Evolutionary conservation across 2,797 vertebrate species (phyloP).

Genomic region (Pelochelys cantorii): DNA sequence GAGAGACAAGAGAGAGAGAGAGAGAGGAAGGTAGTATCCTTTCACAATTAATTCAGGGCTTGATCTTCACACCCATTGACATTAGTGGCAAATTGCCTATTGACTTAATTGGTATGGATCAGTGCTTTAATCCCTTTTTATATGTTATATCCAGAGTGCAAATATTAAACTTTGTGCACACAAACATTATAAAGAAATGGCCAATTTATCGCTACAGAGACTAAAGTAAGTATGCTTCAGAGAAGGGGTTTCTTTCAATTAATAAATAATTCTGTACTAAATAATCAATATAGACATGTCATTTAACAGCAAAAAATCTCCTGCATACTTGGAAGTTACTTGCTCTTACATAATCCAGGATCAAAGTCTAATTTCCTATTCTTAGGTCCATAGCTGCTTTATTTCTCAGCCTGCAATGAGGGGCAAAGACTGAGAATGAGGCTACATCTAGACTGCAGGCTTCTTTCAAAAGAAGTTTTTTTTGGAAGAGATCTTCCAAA

Average conservation of each 20-base stretch:
- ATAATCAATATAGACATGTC: not conserved
- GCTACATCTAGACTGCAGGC: too few relatives aligned
- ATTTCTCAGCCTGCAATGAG: not conserved
- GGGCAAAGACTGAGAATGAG: not conserved
- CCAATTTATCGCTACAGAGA: not conserved
- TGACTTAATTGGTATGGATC: not conserved
- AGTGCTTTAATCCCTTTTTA: not conserved
- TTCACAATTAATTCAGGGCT: not conserved
- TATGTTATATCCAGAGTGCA: not conserved
- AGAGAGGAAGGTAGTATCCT: not conserved
- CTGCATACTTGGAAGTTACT: not conserved
- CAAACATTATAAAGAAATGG: not conserved
- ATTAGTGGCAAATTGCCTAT: not conserved
- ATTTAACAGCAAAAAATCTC: not conserved
- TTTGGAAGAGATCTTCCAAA: too few relatives aligned
- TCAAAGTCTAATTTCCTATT: not conserved
- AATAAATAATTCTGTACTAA: conserved; percentile 18
- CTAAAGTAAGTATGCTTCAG: not conserved
- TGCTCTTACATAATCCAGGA: not conserved
- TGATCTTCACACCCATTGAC: not conserved
- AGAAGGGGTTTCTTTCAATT: not conserved
- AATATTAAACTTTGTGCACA: not conserved
- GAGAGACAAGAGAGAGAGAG: not conserved
- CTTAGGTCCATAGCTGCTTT: not conserved
- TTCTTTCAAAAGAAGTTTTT: too few relatives aligned